Base-by-base conservation (phyloP, 2,797 vertebrate species). In the Peromyscus aztecus region DNA sequence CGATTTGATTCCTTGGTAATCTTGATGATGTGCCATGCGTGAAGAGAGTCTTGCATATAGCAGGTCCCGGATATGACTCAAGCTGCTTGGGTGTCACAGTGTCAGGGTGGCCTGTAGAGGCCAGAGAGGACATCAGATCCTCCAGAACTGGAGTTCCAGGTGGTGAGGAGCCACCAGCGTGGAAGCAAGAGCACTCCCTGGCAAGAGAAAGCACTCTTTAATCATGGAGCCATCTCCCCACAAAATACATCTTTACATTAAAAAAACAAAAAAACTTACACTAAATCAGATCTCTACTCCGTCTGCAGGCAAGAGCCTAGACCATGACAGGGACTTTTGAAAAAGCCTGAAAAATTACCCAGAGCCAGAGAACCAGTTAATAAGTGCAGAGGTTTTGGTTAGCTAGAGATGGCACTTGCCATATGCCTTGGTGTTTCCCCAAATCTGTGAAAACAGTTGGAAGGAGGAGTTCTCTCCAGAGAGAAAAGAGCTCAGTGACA, bases 401-500 rank as follows among this genome's bases (percentile, higher is more conserved):
- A 84, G 80, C 71, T n/a, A 19, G 46, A 69, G 49, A 65, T 19
- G 63, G 52, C 4, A 17, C 40, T 63, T 76, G 59, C 40, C 52
- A 49, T 6, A 11, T 5, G 55, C 29, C 13, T 31, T 24, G 65
- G 29, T 83, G 13, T 93, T 80, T 88, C 55, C 67, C 61, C 21
- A 1, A 55, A 27, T 81, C 49, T 80, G 1, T 59, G 87, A 78
- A 76, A 94, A 77, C 21, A 67, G 73, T 46, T 21, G 6, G 75
- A 90, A 87, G 63, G 80, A 65, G n/a, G 80, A 40, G 31, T 83
- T 57, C 4, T 0, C 73, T 21, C 78, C 80, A 46, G 19, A 71
- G 37, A 93, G 90, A 65, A 80, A 92, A 90, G 73, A 69, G 10
- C 46, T 90, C 40, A 69, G 81, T n/a, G 78, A 77, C 43, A n/a